Evolutionary conservation across 1,140 invertebrate genomes (phyloP).

Genomic region (Trachelipus rathkii): DNA sequence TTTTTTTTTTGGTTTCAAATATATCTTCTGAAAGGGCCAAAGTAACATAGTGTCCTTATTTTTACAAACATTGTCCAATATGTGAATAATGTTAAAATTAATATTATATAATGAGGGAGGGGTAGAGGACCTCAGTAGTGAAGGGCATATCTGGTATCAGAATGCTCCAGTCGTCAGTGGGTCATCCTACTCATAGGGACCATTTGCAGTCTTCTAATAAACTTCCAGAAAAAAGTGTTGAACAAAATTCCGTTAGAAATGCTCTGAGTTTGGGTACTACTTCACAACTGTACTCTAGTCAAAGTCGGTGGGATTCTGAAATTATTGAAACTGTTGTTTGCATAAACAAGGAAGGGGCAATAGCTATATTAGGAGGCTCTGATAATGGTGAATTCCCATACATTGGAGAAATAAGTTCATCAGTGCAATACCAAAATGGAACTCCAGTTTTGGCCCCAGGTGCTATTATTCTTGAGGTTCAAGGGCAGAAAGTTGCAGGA

Average conservation of each 20-base stretch:
- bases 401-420: conserved; percentile 50
- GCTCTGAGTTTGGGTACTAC: background rate
- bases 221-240: background rate
- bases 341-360: background rate
- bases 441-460: conserved; percentile 53
- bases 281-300: background rate
- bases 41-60: no score
- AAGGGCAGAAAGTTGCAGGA: conserved; percentile 62
- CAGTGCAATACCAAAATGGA: conserved; percentile 52
- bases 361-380: conserved; percentile 55
- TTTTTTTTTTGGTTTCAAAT: background rate
- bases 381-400: conserved; percentile 60
- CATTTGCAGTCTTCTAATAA: background rate
- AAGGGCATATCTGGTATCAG: background rate
- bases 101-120: background rate
- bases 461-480: conserved; percentile 61
- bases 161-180: background rate
- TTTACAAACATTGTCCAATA: no score
- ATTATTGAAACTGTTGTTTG: conserved; percentile 4
- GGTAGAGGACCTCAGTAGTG: conserved; percentile 1
- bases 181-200: background rate
- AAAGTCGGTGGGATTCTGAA: background rate
- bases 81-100: background rate
- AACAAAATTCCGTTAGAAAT: background rate
- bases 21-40: background rate